These are phyloP conservation scores for Pilophorus perplexus DNA, from an alignment of 2,888 invertebrate genomes.

Conservation along the genomic window DNA sequence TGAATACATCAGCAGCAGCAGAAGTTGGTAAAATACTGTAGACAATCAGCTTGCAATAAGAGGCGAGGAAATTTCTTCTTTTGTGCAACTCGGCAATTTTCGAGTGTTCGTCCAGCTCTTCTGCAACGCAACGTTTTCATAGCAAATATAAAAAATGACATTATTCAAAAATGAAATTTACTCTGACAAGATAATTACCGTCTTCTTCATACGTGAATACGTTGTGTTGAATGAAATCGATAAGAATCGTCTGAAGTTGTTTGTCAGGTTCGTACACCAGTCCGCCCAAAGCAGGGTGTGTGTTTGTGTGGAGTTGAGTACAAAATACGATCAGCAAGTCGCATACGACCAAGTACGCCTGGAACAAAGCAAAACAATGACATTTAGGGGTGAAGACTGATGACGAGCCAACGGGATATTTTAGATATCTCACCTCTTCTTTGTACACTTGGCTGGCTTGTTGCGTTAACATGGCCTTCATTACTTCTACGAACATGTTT, in stretches of 20 bases:
- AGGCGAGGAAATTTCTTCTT: constrained; percentile 90
- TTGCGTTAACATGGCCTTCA: constrained; percentile 66
- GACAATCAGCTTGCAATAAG: constrained; percentile 95
- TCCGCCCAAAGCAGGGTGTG: constrained; percentile 54
- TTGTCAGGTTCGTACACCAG: constrained; percentile 79
- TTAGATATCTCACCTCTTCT: constrained; percentile 64
- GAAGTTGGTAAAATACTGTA: constrained; percentile 94
- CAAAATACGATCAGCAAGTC: constrained; percentile 92
- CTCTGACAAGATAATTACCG: constrained; percentile 59
- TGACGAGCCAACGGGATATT: too few relatives aligned
- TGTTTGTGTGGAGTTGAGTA: constrained; percentile 64
- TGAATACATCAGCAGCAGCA: constrained; percentile 90
- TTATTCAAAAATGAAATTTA: background rate
- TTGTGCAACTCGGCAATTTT: constrained; percentile 97
- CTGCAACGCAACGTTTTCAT: too few relatives aligned
- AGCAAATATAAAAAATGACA: background rate
- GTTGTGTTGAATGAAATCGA: constrained; percentile 86
- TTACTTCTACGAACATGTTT: constrained; percentile 70
- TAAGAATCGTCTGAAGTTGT: constrained; percentile 75
- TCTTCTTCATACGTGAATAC: constrained; percentile 92
- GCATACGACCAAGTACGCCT: constrained; percentile 93
- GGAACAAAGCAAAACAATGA: constrained; percentile 43
- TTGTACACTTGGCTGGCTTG: constrained; percentile 67
- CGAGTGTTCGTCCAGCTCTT: constrained; percentile 89
- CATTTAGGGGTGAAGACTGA: background rate